These are phyloP conservation scores for Merluccius polli DNA, from an alignment of 2,797 vertebrate genomes.

Conservation along the genomic window DNA sequence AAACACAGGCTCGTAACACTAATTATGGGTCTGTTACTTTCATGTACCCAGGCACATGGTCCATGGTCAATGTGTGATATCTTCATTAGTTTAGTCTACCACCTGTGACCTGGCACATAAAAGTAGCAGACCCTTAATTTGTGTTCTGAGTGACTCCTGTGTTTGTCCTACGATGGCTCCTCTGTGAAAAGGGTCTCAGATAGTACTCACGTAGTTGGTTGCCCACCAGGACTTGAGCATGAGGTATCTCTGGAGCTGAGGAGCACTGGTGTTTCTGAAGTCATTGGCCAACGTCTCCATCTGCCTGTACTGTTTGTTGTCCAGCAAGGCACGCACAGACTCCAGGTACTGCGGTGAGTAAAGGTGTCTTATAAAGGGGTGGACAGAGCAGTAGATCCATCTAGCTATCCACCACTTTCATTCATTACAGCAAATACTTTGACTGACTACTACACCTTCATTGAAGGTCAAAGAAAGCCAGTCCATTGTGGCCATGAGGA, in stretches of 20 bases:
- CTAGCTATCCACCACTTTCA: neutral
- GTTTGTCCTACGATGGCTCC: neutral
- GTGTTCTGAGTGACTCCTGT: neutral
- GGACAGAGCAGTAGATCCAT: neutral
- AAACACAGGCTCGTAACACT: neutral
- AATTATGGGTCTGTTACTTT: neutral
- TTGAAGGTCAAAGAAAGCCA: neutral
- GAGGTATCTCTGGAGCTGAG: constrained; percentile 86
- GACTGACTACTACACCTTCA: neutral
- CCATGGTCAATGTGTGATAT: too few species aligned
- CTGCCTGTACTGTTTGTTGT: constrained; percentile 70
- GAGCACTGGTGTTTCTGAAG: constrained; percentile 78
- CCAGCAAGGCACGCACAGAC: constrained; percentile 83
- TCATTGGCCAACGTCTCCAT: constrained; percentile 83
- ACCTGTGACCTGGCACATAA: neutral
- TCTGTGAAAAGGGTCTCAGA: neutral
- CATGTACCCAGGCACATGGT: neutral
- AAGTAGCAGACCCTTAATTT: neutral
- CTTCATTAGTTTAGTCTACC: neutral
- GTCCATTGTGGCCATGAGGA: neutral
- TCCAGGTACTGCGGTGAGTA: constrained; percentile 83
- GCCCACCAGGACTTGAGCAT: constrained; percentile 92
- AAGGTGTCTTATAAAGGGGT: neutral
- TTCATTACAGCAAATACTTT: neutral
- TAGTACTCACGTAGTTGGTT: constrained; percentile 86